These are phyloP conservation scores for Linurgus olivaceus DNA, from an alignment of 2,797 vertebrate species.

Conservation along the genomic window DNA sequence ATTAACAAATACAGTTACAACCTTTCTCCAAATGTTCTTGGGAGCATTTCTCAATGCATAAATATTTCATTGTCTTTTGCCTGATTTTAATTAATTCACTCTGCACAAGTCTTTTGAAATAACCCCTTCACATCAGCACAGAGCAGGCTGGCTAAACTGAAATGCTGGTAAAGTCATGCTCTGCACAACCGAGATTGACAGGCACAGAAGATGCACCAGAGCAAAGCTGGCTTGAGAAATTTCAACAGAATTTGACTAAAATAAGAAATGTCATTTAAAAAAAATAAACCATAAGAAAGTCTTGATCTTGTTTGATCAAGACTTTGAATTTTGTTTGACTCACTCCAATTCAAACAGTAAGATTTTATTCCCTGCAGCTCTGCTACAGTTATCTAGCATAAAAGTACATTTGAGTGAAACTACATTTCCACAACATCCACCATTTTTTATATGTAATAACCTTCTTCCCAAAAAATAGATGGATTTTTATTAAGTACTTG, in stretches of 20 bases:
- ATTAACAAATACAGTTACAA: background rate
- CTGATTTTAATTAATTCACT: background rate
- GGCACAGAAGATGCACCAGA: background rate
- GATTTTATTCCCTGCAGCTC: background rate
- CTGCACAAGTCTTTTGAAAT: background rate
- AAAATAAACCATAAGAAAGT: background rate
- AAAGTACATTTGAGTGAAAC: background rate
- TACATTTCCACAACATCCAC: background rate
- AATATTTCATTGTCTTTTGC: background rate
- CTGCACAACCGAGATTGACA: background rate
- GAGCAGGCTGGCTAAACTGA: background rate
- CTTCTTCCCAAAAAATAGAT: background rate
- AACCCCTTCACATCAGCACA: background rate
- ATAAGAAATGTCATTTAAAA: background rate
- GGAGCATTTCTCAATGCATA: background rate
- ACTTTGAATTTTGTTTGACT: background rate
- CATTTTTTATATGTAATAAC: background rate
- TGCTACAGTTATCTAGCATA: background rate
- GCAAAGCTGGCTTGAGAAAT: background rate
- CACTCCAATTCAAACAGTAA: background rate
- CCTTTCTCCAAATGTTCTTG: background rate
- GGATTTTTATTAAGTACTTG: background rate
- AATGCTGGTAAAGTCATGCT: background rate
- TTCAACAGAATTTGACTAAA: background rate
- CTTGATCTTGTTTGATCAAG: background rate